phyloP scores from a whole-genome alignment of 1,140 invertebrate genomes.

The Drosophila bocqueti region DNA sequence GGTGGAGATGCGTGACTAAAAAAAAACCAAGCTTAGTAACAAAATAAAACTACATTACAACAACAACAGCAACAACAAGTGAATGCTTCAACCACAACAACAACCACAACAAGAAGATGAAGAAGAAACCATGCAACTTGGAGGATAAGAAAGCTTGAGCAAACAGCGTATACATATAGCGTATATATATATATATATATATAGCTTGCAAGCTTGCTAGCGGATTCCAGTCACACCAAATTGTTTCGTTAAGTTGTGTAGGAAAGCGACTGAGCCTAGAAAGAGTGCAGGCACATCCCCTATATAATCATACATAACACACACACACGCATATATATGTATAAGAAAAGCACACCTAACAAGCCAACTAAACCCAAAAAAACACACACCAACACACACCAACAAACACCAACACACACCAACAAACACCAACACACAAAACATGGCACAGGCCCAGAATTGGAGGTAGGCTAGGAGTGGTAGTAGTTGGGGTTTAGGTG shows the following conservation, averaged over 20 bases:
- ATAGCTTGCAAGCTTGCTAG: not conserved
- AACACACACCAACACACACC: not conserved
- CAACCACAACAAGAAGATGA: conserved; percentile 28
- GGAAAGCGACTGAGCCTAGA: conserved; percentile 71
- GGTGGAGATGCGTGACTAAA: conserved; percentile 85
- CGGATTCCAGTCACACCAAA: conserved; percentile 32
- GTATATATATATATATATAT: not conserved
- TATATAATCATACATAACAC: conserved; percentile 44
- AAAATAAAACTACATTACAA: conserved; percentile 33
- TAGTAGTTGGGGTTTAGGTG: not conserved
- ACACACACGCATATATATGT: conserved; percentile 21
- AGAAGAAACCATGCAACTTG: conserved; percentile 18
- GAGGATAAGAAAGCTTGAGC: conserved; percentile 5
- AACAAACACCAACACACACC: not conserved
- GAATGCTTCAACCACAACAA: conserved; percentile 29
- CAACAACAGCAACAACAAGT: conserved; percentile 31
- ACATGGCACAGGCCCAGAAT: conserved; percentile 25
- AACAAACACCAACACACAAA: not conserved
- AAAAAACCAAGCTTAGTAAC: conserved; percentile 44
- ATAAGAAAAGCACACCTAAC: conserved; percentile 24
- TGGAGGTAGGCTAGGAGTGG: not conserved
- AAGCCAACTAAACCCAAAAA: conserved; percentile 13
- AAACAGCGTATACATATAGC: not conserved
- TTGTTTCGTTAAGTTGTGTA: conserved; percentile 62
- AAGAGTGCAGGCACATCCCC: conserved; percentile 36